A percentile compares a stretch with the other conserved stretches of the same genome.
Evolutionary conservation across 1,140 invertebrate genomes (phyloP).

Genomic region (Nephila pilipes): DNA sequence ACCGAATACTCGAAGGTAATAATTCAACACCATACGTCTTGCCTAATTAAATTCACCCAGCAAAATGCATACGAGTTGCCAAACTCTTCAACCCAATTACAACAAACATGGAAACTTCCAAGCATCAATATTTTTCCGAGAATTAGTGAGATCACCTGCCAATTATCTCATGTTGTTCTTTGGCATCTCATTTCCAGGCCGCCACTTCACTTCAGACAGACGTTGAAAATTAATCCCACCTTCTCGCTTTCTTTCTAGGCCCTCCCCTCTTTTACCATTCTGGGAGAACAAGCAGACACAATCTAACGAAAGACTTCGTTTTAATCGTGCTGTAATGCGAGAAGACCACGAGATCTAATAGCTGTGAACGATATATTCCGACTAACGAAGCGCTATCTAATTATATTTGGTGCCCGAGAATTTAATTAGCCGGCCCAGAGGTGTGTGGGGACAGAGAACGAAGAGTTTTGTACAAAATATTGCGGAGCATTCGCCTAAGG

Average conservation of each 20-base stretch:
- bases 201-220: neutral
- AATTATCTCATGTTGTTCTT: slow-evolving; percentile 21
- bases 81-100: neutral
- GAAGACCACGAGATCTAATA: slow-evolving; percentile 40
- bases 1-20: neutral
- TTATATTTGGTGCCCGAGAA: slow-evolving; percentile 48
- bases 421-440: slow-evolving; percentile 13
- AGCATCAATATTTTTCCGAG: slow-evolving; percentile 10
- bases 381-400: slow-evolving; percentile 38
- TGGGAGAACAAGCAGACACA: slow-evolving; percentile 9
- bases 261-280: neutral
- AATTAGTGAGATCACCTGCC: slow-evolving; percentile 28
- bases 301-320: slow-evolving; percentile 16
- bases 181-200: too few relatives aligned
- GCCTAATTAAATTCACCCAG: neutral
- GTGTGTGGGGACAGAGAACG: neutral
- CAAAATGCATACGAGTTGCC: neutral
- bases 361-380: neutral
- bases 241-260: neutral
- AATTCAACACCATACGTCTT: neutral
- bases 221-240: slow-evolving; percentile 1
- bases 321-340: slow-evolving; percentile 38
- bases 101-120: neutral
- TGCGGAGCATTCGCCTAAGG: neutral
- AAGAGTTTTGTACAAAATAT: slow-evolving; percentile 28